Evolutionary conservation across 1,140 invertebrate genomes (phyloP).

Genomic region (Atopsyche davidsoni): DNA sequence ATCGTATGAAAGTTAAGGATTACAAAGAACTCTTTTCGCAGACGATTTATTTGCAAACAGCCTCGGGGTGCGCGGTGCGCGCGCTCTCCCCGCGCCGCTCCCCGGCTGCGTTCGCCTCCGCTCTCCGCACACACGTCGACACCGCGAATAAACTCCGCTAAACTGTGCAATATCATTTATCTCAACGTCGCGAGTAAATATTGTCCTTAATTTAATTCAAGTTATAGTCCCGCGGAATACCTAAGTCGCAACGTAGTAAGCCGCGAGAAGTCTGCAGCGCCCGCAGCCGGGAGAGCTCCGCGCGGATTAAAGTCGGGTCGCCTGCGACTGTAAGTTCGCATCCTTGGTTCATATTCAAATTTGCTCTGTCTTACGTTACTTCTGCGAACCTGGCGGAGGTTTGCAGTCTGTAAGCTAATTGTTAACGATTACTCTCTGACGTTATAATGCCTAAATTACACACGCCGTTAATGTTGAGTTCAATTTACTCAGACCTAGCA

Average conservation of each 20-base stretch:
- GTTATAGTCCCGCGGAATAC: conserved; percentile 33
- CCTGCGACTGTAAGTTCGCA: conserved; percentile 9
- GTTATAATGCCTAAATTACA: too few species aligned
- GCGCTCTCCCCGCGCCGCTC: background rate
- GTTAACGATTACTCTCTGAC: too few species aligned
- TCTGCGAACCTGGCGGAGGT: conserved; percentile 3
- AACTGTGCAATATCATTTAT: conserved; percentile 45
- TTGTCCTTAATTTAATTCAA: conserved; percentile 50
- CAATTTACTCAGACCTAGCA: too few species aligned
- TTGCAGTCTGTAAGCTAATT: too few species aligned
- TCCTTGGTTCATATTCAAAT: conserved; percentile 15
- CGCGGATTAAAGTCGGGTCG: conserved; percentile 10
- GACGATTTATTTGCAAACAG: background rate
- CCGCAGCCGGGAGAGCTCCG: background rate
- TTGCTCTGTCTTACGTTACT: conserved; percentile 13
- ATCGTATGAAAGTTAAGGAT: background rate
- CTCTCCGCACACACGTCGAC: conserved; percentile 36
- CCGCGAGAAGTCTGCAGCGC: too few species aligned
- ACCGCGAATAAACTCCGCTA: conserved; percentile 40
- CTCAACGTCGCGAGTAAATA: conserved; percentile 41
- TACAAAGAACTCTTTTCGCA: background rate
- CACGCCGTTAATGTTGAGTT: too few species aligned
- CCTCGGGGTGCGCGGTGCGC: background rate
- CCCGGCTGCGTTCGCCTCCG: background rate
- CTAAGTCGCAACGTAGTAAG: conserved; percentile 15